Evolutionary conservation across 1,140 invertebrate species (phyloP), one percentile per base, ranked within the genome.

Genomic region (Brachionus sp.): DNA sequence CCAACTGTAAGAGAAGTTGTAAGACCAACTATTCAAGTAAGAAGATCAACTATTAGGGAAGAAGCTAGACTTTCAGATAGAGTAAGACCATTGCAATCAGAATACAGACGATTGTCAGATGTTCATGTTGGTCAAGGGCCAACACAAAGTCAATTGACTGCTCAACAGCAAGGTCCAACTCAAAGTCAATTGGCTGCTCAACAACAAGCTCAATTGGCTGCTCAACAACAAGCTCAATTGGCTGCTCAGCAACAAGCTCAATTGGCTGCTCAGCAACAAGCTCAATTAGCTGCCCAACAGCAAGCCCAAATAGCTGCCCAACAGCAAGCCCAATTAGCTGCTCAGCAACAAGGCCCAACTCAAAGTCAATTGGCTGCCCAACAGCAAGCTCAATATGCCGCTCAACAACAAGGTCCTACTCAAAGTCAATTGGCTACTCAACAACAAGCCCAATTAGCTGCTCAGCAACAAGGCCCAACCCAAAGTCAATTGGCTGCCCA

Each of bases 41-140:
- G 35, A 70, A 29, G 35, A 42, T 10, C 33, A 37, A 70, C 66
- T 16, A 39, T 70, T 70, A 70, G 66, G 39, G 66, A 70, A 70
- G 66, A 70, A 39, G 35, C 66, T 12, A 39, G 16, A 39, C 19
- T 70, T 19, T 39, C 66, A 70, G 66, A 70, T 16, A 35, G 37
- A 70, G 66, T 70, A 16, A 70, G 66, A 70, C 66, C 66, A 42
- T 70, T 70, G 13, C 37, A 70, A 39, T 70, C 66, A 70, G 33
- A 70, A 70, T 70, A 16, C 35, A 42, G 66, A 70, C 35, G 16
- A 70, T 70, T 70, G n/a, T n/a, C 66, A 37, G 66, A 70, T 70
- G 66, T 39, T 16, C 29, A 39, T 70, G 16, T 19, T 19, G 16
- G 33, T 6, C 66, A 70, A 70, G 6, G 9, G 16, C 66, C 33